Base-by-base conservation (phyloP, 2,888 invertebrate species). In the Nemotelus nigrinus region DNA sequence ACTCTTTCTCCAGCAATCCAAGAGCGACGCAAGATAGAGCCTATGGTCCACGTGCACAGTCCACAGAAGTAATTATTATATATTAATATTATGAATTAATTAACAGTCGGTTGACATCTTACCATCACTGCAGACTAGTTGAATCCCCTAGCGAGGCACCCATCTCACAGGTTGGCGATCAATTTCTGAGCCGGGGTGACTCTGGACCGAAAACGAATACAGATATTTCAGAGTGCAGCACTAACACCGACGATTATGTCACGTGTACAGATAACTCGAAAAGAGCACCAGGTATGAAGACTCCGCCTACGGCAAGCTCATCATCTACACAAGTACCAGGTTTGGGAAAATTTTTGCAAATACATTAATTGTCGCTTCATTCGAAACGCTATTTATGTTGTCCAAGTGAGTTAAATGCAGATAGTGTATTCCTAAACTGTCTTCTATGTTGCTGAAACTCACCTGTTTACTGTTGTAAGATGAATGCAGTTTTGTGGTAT, bases 221-320 rank as follows among this genome's bases (percentile, higher is more conserved):
- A 63, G 95, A 96, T 84, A 89, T 94, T 74, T 95, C 95, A n/a
- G 96, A 96, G 88, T 95, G 95, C 83, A 96, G 96, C 79, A 93
- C 91, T 2, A 90, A 93, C 58, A 93, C 93, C 41, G 95, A 96
- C 86, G 96, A 96, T 87, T 96, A 96, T 86, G 93, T 94, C 81
- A 96, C 96, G 82, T 96, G 96, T 85, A 96, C 93, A 76, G 93
- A 93, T 84, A 93, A 91, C 83, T 93, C 93, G 39, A 90, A 92
- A 86, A 88, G 86, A 82, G 88, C 85, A 84, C 89, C 84, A 88
- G 89, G 88, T 89, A 89, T 84, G 86, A 88, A 86, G 87, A 88
- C 87, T 81, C 85, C 87, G 83, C 83, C 85, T 81, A 84, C 88
- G 86, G 84, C 85, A 81, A 87, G 87, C 84, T 86, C 87, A 82